Conservation (phyloP, 2,113 vertebrate species). For the Gopherus flavomarginatus region DNA sequence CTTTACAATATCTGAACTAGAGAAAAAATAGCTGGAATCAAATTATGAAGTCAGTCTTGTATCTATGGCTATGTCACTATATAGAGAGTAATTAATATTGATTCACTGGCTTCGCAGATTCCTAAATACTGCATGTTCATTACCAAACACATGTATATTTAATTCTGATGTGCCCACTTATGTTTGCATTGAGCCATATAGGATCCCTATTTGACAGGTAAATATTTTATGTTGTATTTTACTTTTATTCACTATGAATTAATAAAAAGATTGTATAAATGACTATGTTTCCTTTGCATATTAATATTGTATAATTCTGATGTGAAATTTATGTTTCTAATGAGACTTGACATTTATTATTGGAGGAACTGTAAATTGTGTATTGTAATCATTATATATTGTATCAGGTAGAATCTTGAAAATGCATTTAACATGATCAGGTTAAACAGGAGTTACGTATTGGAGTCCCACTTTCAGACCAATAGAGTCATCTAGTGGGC, state of each 20-base stretch:
- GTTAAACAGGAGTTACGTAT: conserved; percentile 9
- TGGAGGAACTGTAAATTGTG: background rate
- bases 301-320: background rate
- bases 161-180: background rate
- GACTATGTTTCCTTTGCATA: background rate
- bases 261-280: background rate
- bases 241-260: background rate
- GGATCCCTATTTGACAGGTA: background rate
- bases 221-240: background rate
- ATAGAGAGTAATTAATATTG: background rate
- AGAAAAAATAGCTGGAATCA: background rate
- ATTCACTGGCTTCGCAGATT: background rate
- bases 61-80: background rate
- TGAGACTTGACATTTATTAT: background rate
- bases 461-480: conserved; percentile 24
- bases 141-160: background rate
- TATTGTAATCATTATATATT: background rate
- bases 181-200: background rate
- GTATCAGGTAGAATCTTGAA: background rate
- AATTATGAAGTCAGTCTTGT: background rate
- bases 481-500: conserved; percentile 74
- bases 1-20: background rate
- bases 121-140: background rate
- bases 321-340: background rate
- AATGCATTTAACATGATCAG: background rate